phyloP scores from a whole-genome alignment of 2,797 vertebrate species.

The Cottoperca gobio region DNA sequence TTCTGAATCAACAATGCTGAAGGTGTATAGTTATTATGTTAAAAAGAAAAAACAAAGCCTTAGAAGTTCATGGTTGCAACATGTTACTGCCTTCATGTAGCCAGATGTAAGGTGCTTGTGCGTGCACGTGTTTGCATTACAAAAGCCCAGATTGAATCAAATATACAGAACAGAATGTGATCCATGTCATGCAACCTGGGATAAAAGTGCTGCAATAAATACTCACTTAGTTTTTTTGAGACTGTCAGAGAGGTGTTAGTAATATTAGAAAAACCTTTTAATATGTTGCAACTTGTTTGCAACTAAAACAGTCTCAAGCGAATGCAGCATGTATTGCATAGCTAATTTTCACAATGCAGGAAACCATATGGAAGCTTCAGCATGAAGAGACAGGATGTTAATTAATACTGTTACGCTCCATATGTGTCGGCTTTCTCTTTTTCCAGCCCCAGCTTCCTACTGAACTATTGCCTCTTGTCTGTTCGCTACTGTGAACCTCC shows the following conservation, averaged over 20 bases:
- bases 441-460: neutral
- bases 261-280: neutral
- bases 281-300: neutral
- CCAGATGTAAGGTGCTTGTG: neutral
- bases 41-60: neutral
- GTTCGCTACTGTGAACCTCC: slow-evolving; percentile 7
- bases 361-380: neutral
- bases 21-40: neutral
- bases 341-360: neutral
- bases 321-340: neutral
- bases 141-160: slow-evolving; percentile 12
- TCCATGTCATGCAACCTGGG: neutral
- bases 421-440: neutral
- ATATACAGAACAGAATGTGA: neutral
- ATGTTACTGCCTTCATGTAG: neutral
- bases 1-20: neutral
- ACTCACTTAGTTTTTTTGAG: neutral
- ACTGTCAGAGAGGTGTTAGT: neutral
- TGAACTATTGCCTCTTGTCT: slow-evolving; percentile 29
- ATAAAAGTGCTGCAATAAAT: slow-evolving; percentile 1
- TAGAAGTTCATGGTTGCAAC: neutral
- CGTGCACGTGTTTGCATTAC: neutral
- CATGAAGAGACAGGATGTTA: neutral
- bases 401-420: neutral
- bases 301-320: neutral